Base-by-base conservation (phyloP, 2,113 vertebrate genomes). In the Mola mola region DNA sequence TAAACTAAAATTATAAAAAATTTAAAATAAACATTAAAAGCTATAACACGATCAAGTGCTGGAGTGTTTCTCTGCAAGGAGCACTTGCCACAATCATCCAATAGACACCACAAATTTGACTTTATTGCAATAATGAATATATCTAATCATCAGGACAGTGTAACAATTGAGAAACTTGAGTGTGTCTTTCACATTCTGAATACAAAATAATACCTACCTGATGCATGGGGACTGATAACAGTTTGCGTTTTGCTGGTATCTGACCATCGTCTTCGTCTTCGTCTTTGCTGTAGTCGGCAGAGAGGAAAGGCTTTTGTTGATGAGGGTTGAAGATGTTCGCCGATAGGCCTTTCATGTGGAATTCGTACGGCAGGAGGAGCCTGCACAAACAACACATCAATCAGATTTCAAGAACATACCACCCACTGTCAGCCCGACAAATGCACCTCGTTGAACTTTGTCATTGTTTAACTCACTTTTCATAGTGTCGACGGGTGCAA, bases 401-500 rank as follows among this genome's bases (percentile, higher is more conserved):
- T 57, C 8, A 44, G 5, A 67, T 47, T 4, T 1, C 1, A 0
- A n/a, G 13, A 24, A 47, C 12, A 19, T 2, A 24, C 6, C 24
- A 16, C 13, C 1, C 34, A 5, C 1, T 21, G 9, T 8, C 10
- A 10, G 1, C 1, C 42, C 13, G 37, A 48, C 2, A 21, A 2
- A 36, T 1, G 0, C 2, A 12, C 5, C 1, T n/a, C n/a, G n/a
- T n/a, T n/a, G n/a, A n/a, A n/a, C n/a, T n/a, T n/a, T n/a, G 0
- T 1, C 10, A 2, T 6, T 2, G 26, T 17, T 16, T 0, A 1
- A 76, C 88, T 83, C 40, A 94, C 93, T 91, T 93, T 63, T 94
- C 93, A 1, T 93, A 94, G 79, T 94, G 93, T 41, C 92, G 80
- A 36, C 93, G 91, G 8, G 93, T 94, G 70, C 93, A 94, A 0